Evolutionary conservation across 1,140 invertebrate species (phyloP).

Genomic region (Andricus grossulariae): DNA sequence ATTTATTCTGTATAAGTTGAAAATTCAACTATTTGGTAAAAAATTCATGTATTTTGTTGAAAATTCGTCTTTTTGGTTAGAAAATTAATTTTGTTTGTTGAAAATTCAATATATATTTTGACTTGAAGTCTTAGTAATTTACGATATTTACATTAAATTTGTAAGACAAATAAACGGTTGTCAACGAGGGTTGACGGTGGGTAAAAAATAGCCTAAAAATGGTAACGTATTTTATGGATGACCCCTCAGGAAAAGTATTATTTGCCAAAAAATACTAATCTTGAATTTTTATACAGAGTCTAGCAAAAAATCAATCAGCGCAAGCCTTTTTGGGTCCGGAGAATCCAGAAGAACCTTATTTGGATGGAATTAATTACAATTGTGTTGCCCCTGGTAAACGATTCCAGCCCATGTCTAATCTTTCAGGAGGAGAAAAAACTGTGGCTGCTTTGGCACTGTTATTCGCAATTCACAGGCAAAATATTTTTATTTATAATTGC

Average conservation of each 20-base stretch:
- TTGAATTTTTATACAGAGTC: conserved; percentile 75
- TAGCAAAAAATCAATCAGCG: conserved; percentile 96
- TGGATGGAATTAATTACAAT: conserved; percentile 98
- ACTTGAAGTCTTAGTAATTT: too few species aligned
- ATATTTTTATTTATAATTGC: not conserved
- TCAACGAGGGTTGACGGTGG: too few species aligned
- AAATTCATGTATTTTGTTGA: too few species aligned
- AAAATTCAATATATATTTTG: too few species aligned
- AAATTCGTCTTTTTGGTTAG: too few species aligned
- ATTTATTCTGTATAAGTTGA: too few species aligned
- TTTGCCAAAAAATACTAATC: too few species aligned
- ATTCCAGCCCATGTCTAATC: conserved; percentile 97
- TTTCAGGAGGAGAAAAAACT: conserved; percentile 99
- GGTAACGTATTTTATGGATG: too few species aligned
- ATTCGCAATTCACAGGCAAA: conserved; percentile 95
- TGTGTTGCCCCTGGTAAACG: conserved; percentile 98
- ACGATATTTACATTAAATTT: too few species aligned
- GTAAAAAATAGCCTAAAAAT: conserved; percentile 30
- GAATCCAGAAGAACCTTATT: conserved; percentile 98
- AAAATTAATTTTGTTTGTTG: too few species aligned
- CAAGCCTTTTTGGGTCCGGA: conserved; percentile 97
- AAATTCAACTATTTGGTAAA: too few species aligned
- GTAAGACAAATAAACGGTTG: too few species aligned
- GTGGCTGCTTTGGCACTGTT: conserved; percentile 97
- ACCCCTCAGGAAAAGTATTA: not conserved